A percentile compares a stretch with the other conserved stretches of the same genome.
Evolutionary conservation across 2,888 invertebrate genomes (phyloP).

Genomic region (Spodoptera picta): DNA sequence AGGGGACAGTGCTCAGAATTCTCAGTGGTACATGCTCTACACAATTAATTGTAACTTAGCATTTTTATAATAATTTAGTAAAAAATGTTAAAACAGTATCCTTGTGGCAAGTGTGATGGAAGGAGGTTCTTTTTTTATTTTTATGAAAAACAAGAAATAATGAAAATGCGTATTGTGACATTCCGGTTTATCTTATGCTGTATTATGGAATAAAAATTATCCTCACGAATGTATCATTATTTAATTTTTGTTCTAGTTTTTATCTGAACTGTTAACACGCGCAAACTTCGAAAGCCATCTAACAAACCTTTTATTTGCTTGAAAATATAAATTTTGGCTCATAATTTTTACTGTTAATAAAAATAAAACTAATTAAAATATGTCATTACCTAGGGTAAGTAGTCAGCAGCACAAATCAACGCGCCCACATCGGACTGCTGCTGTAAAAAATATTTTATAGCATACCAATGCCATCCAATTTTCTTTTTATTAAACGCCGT

Average conservation of each 20-base stretch:
- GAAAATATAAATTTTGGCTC: background rate
- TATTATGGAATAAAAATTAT: conserved; percentile 89
- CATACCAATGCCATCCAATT: too few species aligned
- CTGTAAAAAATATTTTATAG: too few species aligned
- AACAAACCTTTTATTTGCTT: conserved; percentile 2
- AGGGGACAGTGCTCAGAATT: conserved; percentile 81
- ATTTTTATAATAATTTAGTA: conserved; percentile 88
- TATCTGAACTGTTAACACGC: conserved; percentile 20
- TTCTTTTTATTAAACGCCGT: too few species aligned
- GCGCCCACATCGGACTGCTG: too few species aligned
- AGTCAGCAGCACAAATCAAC: too few species aligned
- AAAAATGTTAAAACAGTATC: conserved; percentile 84
- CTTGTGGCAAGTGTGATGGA: conserved; percentile 82
- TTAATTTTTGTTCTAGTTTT: conserved; percentile 51
- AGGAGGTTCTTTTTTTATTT: conserved; percentile 82
- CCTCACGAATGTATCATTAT: conserved; percentile 85
- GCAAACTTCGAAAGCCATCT: conserved; percentile 3
- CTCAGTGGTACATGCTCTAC: conserved; percentile 84
- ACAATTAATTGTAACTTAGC: conserved; percentile 88
- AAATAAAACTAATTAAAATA: too few species aligned
- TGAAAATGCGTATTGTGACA: conserved; percentile 86
- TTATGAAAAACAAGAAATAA: conserved; percentile 82
- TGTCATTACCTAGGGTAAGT: background rate
- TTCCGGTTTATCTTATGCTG: conserved; percentile 89
- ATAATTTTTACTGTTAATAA: too few species aligned